Conservation (phyloP, 2,888 invertebrate species). For the Zeuzera pyrina region DNA sequence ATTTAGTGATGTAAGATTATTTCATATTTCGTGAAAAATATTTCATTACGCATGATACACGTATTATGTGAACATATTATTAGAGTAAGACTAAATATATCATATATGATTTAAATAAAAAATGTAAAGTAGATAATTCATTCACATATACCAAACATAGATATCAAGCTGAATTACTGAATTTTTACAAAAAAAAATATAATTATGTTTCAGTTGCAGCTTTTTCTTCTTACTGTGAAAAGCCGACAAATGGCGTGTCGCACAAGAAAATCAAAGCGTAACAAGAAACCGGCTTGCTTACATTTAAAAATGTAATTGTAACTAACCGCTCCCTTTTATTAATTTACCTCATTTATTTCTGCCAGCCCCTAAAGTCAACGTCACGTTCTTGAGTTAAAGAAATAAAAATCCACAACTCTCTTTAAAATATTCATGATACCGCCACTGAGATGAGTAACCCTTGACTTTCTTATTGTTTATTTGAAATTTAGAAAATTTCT, state of each 20-base stretch:
- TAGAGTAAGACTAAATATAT: too few relatives aligned
- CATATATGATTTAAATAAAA: too few relatives aligned
- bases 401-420: slow-evolving; percentile 40
- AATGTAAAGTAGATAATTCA: slow-evolving; percentile 12
- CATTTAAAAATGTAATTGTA: slow-evolving; percentile 72
- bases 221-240: slow-evolving; percentile 17
- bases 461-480: neutral
- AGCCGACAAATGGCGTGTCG: slow-evolving; percentile 63
- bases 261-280: slow-evolving; percentile 64
- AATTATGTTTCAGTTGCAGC: slow-evolving; percentile 18
- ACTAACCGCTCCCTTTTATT: slow-evolving; percentile 69
- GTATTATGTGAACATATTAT: too few relatives aligned
- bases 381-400: slow-evolving; percentile 42
- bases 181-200: neutral
- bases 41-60: too few relatives aligned
- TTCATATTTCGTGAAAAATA: too few relatives aligned
- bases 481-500: too few relatives aligned
- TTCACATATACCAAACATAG: too few relatives aligned
- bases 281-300: slow-evolving; percentile 63
- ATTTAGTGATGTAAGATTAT: too few relatives aligned
- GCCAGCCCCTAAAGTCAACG: slow-evolving; percentile 33
- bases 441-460: slow-evolving; percentile 6
- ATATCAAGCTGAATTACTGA: too few relatives aligned
- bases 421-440: slow-evolving; percentile 57
- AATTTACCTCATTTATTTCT: slow-evolving; percentile 66